Evolutionary conservation across 1,140 invertebrate genomes (phyloP), one percentile per base, ranked within the genome.

Genomic region (Acromyrmex heyeri): DNA sequence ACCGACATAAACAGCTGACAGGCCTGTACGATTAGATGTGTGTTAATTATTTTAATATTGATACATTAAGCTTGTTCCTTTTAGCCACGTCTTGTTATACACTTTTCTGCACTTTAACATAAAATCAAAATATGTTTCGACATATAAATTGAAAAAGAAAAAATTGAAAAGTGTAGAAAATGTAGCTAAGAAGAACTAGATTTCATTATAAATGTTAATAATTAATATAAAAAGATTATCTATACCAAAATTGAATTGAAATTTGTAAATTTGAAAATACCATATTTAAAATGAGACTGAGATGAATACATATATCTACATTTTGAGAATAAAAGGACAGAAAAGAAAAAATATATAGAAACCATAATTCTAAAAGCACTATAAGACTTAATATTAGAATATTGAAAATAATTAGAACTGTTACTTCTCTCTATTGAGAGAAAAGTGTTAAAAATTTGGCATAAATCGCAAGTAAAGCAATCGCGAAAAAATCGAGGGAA

Each of bases 1-100:
- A 99, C 98, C 21, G 98, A 99, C 96, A 98, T 99, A 95, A 99
- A 99, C 90, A 99, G 96, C 93, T 99, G 98, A 90, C 98, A 97
- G 94, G 98, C 98, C 98, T 99, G 95, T 76, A 95, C 95, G 24
- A 79, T 86, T 1, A 77, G 59, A 87, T 16, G 3, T 83, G 18
- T 21, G n/a, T 59, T 21, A 83, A 73, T 73, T 73, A 82, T 73
- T 34, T 44, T 48, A 75, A 14, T 16, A n/a, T n/a, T n/a, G 7
- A 73, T 61, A 44, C 0, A 30, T 48, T 21, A 61, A 38, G 12
- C 12, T 18, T 30, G 67, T 82, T 73, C 6, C 4, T 48, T 72
- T 82, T 61, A 72, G 24, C 24, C 50, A 48, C 16, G 24, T 16
- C 16, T 72, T 72, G 3, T 14, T 59, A 85, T 50, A 55, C 16